Evolutionary conservation across 2,113 vertebrate species (phyloP).

Genomic region (pig (Sus scrofa)): T2T-Sscrofa CM000820.6:16214001-16214500

Average conservation of each 20-base stretch:
- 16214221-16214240: background rate
- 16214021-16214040: background rate
- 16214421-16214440: background rate
- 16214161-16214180: background rate
- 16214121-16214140: background rate
- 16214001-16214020: background rate
- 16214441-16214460: background rate
- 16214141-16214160: background rate
- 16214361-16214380: background rate
- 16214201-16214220: background rate
- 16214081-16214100: background rate
- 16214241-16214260: background rate
- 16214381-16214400: background rate
- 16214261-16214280: slow-evolving; percentile 19
- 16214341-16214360: background rate
- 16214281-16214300: background rate
- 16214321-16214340: background rate
- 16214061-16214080: background rate
- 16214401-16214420: background rate
- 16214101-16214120: background rate
- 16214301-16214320: background rate
- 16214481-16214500: background rate
- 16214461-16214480: background rate
- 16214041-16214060: background rate
- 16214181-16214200: background rate